Conservation (phyloP, 1,140 invertebrate genomes). For the Drosophila pachea region DNA sequence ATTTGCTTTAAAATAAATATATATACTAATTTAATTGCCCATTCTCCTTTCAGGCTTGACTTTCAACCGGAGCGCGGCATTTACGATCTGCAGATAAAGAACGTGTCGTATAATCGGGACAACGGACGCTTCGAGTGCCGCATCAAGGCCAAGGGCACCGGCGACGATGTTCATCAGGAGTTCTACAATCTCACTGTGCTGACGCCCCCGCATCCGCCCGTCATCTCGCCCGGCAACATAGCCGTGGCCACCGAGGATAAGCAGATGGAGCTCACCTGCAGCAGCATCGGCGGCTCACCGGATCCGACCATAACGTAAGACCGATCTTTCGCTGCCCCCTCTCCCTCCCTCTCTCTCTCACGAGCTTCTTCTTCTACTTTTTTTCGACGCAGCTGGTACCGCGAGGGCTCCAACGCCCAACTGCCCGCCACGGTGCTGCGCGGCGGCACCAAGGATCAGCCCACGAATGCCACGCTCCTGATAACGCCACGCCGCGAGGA, state of each 20-base stretch:
- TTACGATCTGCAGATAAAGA: slow-evolving; percentile 92
- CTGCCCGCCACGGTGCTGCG: slow-evolving; percentile 84
- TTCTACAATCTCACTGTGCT: slow-evolving; percentile 91
- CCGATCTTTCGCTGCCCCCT: neutral
- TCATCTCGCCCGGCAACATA: slow-evolving; percentile 84
- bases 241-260: slow-evolving; percentile 89
- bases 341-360: neutral
- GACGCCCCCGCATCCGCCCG: slow-evolving; percentile 88
- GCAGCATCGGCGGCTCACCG: slow-evolving; percentile 91
- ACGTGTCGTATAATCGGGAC: slow-evolving; percentile 92
- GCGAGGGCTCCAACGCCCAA: slow-evolving; percentile 83
- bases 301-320: slow-evolving; percentile 89
- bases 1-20: neutral
- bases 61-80: slow-evolving; percentile 88
- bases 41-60: slow-evolving; percentile 82
- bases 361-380: neutral
- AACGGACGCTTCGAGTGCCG: slow-evolving; percentile 95
- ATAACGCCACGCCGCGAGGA: slow-evolving; percentile 89
- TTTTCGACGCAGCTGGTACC: slow-evolving; percentile 83
- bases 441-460: slow-evolving; percentile 84
- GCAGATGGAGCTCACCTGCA: slow-evolving; percentile 88
- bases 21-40: neutral
- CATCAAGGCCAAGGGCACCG: slow-evolving; percentile 90
- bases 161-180: slow-evolving; percentile 89
- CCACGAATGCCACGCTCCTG: slow-evolving; percentile 86